A percentile compares a stretch with the other conserved stretches of the same genome.
These are phyloP conservation scores for Catagonus wagneri DNA, from an alignment of 2,113 vertebrate species.

Conservation along the genomic window DNA sequence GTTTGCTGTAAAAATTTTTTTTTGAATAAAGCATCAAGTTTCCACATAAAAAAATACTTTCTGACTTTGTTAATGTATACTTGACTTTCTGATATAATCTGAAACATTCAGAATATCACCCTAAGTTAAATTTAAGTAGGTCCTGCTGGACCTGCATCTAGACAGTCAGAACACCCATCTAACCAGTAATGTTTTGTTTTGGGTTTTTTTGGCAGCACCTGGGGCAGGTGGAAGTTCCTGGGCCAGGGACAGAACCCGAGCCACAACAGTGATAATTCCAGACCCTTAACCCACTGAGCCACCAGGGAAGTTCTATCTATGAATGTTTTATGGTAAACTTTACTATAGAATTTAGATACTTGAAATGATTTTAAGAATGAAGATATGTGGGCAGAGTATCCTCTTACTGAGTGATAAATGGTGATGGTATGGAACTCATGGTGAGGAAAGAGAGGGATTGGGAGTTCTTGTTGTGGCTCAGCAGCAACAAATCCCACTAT, in stretches of 20 bases:
- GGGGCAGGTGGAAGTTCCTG: no score
- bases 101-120: slow-evolving; percentile 43
- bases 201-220: no score
- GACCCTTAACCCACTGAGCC: no score
- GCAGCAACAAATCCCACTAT: no score
- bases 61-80: not conserved
- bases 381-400: not conserved
- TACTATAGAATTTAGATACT: not conserved
- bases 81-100: not conserved
- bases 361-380: slow-evolving; percentile 51
- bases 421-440: not conserved
- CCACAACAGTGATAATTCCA: no score
- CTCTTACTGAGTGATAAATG: not conserved
- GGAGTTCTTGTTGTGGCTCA: no score
- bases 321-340: slow-evolving; percentile 23
- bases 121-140: slow-evolving; percentile 22
- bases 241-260: no score
- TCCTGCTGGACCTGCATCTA: not conserved
- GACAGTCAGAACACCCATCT: not conserved
- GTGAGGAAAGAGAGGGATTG: not conserved
- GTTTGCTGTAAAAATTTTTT: slow-evolving; percentile 9
- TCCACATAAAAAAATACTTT: slow-evolving; percentile 41
- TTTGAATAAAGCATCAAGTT: not conserved
- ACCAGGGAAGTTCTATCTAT: not conserved
- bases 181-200: no score